Percentiles rank a stretch among this genome's conserved stretches.
Conservation (phyloP, 2,797 vertebrate species). For the Aphelocoma californica region DNA sequence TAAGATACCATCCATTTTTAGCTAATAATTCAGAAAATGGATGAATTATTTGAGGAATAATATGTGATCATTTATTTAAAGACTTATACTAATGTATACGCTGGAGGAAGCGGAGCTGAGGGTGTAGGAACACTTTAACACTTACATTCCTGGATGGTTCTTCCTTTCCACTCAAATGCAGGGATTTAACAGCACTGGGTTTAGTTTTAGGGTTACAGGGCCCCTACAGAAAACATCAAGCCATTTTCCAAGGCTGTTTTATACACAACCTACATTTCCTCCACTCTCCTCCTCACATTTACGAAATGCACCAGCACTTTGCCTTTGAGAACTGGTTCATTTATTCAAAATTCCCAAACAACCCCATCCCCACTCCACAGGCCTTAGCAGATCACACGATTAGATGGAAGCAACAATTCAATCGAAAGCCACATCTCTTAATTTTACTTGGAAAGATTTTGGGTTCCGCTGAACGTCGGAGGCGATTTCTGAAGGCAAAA, state of each 20-base stretch:
- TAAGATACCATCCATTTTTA: constrained; percentile 34
- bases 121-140: neutral
- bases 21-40: constrained; percentile 47
- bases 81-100: neutral
- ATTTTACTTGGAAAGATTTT: constrained; percentile 15
- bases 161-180: neutral
- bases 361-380: neutral
- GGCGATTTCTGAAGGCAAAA: neutral
- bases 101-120: neutral
- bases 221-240: neutral
- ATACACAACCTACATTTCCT: neutral
- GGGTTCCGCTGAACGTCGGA: neutral
- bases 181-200: neutral
- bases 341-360: neutral
- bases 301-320: constrained; percentile 11
- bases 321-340: neutral
- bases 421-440: neutral
- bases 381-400: neutral
- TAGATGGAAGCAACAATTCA: neutral
- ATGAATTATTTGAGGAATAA: constrained; percentile 58
- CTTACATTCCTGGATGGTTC: neutral
- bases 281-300: neutral
- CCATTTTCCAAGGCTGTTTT: neutral
- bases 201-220: neutral
- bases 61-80: constrained; percentile 54